Conservation (phyloP, 2,113 vertebrate genomes). For the Prionailurus viverrinus region DNA sequence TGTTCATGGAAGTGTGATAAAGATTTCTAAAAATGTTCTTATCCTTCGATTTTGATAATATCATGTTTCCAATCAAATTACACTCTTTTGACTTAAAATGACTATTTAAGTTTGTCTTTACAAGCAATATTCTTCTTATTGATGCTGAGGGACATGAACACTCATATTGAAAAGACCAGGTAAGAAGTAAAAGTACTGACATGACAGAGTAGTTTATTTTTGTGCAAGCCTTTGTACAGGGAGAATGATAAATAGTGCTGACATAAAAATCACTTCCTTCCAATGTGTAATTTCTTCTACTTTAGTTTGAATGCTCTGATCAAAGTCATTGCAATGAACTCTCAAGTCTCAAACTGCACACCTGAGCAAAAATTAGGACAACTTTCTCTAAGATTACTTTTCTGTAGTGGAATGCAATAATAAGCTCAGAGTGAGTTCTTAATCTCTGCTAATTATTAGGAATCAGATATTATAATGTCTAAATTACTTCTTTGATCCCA, state of each 20-base stretch:
- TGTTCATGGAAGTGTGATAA: constrained; percentile 19
- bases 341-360: constrained; percentile 3
- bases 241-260: not conserved
- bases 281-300: not conserved
- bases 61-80: constrained; percentile 72
- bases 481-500: constrained; percentile 35
- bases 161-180: not conserved
- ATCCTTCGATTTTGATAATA: not conserved
- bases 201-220: not conserved
- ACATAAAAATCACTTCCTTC: not conserved
- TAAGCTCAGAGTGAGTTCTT: not conserved
- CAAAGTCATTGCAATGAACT: not conserved
- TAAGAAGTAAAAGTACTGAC: constrained; percentile 30
- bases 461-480: not conserved
- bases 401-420: not conserved
- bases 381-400: constrained; percentile 26
- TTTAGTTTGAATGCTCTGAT: not conserved
- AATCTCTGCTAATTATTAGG: constrained; percentile 60
- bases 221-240: not conserved
- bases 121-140: constrained; percentile 44
- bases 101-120: constrained; percentile 69
- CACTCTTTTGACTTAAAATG: constrained; percentile 50
- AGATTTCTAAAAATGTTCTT: constrained; percentile 35
- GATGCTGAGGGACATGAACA: not conserved
- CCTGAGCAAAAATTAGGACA: not conserved